phyloP scores from a whole-genome alignment of 2,888 invertebrate genomes.

The Chrysotoxum bicinctum region DNA sequence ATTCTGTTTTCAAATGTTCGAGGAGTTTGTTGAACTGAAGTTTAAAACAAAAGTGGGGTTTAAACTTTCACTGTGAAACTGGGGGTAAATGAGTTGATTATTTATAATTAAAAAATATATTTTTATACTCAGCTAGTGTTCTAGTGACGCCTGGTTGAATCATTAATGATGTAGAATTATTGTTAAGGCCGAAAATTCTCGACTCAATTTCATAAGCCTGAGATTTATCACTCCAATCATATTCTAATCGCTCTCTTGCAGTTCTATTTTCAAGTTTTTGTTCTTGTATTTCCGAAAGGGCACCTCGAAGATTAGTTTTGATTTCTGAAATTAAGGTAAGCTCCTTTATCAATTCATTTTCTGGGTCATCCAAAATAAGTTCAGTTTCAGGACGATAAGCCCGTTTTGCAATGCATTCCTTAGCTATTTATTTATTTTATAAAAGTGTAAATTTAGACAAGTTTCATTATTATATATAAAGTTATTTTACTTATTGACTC shows the following conservation, averaged over 20 bases:
- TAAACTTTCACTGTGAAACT: no score
- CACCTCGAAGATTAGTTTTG: conserved; percentile 84
- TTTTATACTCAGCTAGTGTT: conserved; percentile 87
- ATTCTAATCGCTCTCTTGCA: conserved; percentile 91
- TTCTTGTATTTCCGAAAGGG: conserved; percentile 86
- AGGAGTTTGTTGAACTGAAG: no score
- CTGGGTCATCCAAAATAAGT: conserved; percentile 88
- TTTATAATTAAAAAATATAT: neutral
- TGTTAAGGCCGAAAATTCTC: conserved; percentile 86
- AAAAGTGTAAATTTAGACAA: neutral
- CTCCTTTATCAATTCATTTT: conserved; percentile 90
- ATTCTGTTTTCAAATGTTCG: no score
- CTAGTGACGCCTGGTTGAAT: conserved; percentile 91
- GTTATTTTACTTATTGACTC: conserved; percentile 85
- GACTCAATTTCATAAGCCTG: conserved; percentile 90
- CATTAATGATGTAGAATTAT: conserved; percentile 87
- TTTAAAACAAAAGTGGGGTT: no score
- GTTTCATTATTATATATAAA: neutral
- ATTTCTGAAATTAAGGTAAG: conserved; percentile 88
- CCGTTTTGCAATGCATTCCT: conserved; percentile 88
- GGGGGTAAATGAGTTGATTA: no score
- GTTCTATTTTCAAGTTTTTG: conserved; percentile 89
- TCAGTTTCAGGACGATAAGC: conserved; percentile 88
- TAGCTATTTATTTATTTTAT: conserved; percentile 80
- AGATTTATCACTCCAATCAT: conserved; percentile 95